phyloP scores from a whole-genome alignment of 2,113 vertebrate genomes.

The Pteruthius melanotis region DNA sequence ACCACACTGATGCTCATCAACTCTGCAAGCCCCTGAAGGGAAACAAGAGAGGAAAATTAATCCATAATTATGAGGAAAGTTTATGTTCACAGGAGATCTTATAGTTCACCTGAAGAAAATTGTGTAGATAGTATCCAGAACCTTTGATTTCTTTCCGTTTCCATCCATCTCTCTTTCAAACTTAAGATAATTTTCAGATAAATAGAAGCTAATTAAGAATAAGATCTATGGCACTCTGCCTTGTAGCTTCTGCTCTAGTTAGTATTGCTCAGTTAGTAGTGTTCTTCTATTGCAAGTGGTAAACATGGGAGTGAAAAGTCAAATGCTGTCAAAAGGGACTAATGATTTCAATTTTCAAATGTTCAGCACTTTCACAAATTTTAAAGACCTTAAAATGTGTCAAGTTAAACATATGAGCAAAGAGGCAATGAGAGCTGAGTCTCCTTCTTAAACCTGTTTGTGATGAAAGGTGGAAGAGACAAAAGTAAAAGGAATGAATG shows the following conservation, averaged over 20 bases:
- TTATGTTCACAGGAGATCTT: neutral
- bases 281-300: neutral
- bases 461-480: neutral
- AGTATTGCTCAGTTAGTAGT: neutral
- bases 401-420: neutral
- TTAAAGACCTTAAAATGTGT: neutral
- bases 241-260: neutral
- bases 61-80: neutral
- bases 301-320: neutral
- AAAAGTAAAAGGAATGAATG: neutral
- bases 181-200: neutral
- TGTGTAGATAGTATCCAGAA: neutral
- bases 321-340: neutral
- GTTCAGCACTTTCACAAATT: neutral
- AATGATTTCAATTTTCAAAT: neutral
- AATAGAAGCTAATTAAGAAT: neutral
- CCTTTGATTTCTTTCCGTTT: neutral
- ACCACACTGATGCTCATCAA: conserved; percentile 76
- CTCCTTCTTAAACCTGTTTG: neutral
- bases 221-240: neutral
- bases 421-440: neutral
- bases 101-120: neutral
- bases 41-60: neutral
- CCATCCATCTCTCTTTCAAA: neutral
- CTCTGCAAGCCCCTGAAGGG: conserved; percentile 77